Percentiles rank a stretch among this genome's conserved stretches.
Conservation (phyloP, 2,797 vertebrate species). For the Emydoidea blandingii region DNA sequence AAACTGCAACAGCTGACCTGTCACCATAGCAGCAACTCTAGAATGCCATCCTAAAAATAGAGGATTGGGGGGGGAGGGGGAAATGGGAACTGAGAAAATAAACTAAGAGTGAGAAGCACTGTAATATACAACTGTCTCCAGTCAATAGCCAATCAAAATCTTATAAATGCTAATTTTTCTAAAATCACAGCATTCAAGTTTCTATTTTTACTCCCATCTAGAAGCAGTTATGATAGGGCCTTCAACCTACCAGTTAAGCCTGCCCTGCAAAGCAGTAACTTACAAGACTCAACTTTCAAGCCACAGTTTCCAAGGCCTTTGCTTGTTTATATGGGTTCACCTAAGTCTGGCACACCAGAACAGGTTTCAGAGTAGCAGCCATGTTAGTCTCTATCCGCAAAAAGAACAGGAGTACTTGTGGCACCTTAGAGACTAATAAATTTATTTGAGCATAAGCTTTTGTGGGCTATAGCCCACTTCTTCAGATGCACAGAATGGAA, state of each 20-base stretch:
- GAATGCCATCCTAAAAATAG: constrained; percentile 59
- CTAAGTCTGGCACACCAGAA: not conserved
- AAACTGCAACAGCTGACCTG: constrained; percentile 13
- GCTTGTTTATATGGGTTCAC: not conserved
- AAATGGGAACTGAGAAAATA: constrained; percentile 34
- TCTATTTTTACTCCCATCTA: constrained; percentile 65
- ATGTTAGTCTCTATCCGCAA: too few relatives aligned
- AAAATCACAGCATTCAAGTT: constrained; percentile 38
- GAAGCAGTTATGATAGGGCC: constrained; percentile 45
- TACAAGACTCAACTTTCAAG: constrained; percentile 32
- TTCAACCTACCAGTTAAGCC: constrained; percentile 31
- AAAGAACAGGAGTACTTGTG: too few relatives aligned
- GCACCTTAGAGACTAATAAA: too few relatives aligned
- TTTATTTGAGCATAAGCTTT: too few relatives aligned
- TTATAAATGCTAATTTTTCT: constrained; percentile 47
- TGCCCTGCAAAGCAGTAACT: constrained; percentile 28
- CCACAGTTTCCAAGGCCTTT: constrained; percentile 31
- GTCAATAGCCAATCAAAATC: constrained; percentile 52
- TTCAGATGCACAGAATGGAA: too few relatives aligned
- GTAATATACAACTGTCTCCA: constrained; percentile 55
- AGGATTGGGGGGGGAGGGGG: not conserved
- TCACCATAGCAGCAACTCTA: not conserved
- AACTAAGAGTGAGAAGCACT: constrained; percentile 36
- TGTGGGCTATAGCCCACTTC: too few relatives aligned
- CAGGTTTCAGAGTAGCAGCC: not conserved